These are phyloP conservation scores for Dioctria rufipes DNA, from an alignment of 2,888 invertebrate genomes.

Conservation along the genomic window DNA sequence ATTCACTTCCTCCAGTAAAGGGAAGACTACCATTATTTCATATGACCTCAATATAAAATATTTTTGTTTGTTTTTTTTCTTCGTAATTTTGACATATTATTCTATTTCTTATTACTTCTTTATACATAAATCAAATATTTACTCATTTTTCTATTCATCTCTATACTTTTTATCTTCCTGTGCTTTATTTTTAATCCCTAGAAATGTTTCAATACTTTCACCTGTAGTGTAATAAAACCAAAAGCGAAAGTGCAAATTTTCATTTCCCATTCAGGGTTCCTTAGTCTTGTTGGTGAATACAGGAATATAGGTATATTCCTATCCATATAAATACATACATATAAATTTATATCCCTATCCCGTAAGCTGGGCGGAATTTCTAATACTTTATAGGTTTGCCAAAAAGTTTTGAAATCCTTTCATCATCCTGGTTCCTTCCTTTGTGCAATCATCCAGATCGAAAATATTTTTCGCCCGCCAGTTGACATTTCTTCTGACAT, in stretches of 20 bases:
- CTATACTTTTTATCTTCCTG: background rate
- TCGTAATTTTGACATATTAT: too few relatives aligned
- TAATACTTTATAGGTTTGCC: constrained; percentile 7
- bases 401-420: background rate
- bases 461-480: constrained; percentile 56
- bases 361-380: constrained; percentile 27
- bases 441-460: constrained; percentile 53
- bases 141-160: too few relatives aligned
- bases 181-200: background rate
- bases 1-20: too few relatives aligned
- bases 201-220: constrained; percentile 23
- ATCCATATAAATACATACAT: background rate
- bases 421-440: background rate
- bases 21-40: too few relatives aligned
- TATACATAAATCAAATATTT: too few relatives aligned
- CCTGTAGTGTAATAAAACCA: constrained; percentile 38
- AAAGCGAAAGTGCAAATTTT: background rate
- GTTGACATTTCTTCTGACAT: constrained; percentile 55
- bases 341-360: background rate
- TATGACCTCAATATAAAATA: too few relatives aligned
- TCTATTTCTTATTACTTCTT: too few relatives aligned
- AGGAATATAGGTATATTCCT: too few relatives aligned
- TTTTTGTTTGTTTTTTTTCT: too few relatives aligned
- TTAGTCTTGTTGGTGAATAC: too few relatives aligned
- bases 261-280: background rate